Base-by-base conservation (phyloP, 2,888 invertebrate genomes). In the Leptopilina drosophilae region DNA sequence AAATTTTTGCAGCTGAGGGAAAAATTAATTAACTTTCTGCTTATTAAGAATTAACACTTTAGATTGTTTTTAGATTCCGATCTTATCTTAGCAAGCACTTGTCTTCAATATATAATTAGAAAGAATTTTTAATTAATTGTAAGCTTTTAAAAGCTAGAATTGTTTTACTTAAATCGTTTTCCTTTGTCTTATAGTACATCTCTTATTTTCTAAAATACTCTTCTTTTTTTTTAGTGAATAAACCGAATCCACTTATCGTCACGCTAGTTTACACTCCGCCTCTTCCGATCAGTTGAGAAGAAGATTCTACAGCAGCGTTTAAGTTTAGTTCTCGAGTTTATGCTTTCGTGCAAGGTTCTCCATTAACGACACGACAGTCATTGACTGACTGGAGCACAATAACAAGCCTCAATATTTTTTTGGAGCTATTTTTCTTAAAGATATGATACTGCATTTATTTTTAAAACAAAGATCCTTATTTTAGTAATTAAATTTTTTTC, bases 241-340 rank as follows among this genome's bases (percentile, higher is more conserved):
- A 80, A 84, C 84, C 80, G 83, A 85, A 84, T 84, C 84, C 84
- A 86, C 85, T 85, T 86, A 85, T 83, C 83, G 83, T 66, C 82
- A 84, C 86, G 84, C 81, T 76, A 84, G 53, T 75, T 81, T 80
- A 62, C 73, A 78, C 75, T 65, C 49, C 76, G 76, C 66, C 79
- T 64, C 76, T 78, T 76, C 64, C 82, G 79, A 79, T 82, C 80
- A 78, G 79, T 53, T 56, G 53, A 40, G 77, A 65, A 65, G 66
- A 78, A 77, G 67, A 69, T 79, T 77, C 69, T 79, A 12, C 53
- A 66, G 46, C 75, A 75, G 75, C 65, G 26, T 33, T 76, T 76
- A 26, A 64, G 33, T 64, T 73, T 15, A n/a, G 59, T 62, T 62
- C 20, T 62, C 20, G 9, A 62, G 62, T 62, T 62, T 46, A 33